Conservation (phyloP, 2,888 invertebrate genomes). For the Argynnis bischoffii region DNA sequence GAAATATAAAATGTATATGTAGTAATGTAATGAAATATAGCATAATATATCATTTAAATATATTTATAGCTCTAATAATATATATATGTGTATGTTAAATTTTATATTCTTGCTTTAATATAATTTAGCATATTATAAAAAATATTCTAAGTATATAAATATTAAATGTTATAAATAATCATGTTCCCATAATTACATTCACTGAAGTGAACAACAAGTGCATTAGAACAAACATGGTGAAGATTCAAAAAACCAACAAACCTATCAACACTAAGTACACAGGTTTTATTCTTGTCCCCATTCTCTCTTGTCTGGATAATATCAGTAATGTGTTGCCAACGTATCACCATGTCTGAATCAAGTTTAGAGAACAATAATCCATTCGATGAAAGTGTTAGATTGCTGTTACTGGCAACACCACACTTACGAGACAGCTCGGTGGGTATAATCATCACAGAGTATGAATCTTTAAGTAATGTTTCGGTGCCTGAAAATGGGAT, state of each 20-base stretch:
- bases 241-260: conserved; percentile 52
- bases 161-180: background rate
- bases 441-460: conserved; percentile 83
- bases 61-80: no score
- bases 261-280: conserved; percentile 85
- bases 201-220: background rate
- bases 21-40: no score
- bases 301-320: conserved; percentile 78
- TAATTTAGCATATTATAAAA: no score
- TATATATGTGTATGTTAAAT: no score
- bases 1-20: no score
- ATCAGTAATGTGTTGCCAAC: conserved; percentile 84
- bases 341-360: conserved; percentile 75
- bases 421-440: conserved; percentile 84
- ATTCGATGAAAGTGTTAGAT: conserved; percentile 76
- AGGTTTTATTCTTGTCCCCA: conserved; percentile 82
- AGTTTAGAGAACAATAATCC: conserved; percentile 82
- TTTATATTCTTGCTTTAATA: no score
- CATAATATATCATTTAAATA: no score
- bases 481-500: conserved; percentile 69
- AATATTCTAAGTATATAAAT: no score
- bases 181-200: background rate
- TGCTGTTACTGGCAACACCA: conserved; percentile 82
- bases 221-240: background rate
- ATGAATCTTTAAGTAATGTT: conserved; percentile 75